Base-by-base conservation (phyloP, 64 coral and sea anemone genomes). In the Hydrozoanthus tunicans region DNA sequence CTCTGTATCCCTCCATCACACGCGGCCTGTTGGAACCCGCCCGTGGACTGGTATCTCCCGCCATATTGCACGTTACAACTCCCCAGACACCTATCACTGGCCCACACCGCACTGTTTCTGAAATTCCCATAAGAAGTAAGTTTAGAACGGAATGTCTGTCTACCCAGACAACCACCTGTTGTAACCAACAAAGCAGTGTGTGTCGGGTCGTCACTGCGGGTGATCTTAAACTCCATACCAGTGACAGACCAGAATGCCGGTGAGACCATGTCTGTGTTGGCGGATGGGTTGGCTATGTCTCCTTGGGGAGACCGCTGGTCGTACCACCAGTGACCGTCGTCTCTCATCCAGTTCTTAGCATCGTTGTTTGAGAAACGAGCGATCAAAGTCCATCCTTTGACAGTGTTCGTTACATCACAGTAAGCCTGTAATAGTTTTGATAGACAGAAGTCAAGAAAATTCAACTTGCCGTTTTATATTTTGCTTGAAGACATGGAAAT, bases 181-280 rank as follows among this genome's bases (percentile, higher is more conserved):
- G 70, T 73, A 25, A 26, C 70, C 70, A 73, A 73, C 70, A 73
- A 25, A 8, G 70, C 70, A 73, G 70, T 73, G 20, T 73, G 70
- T 73, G 17, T 73, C 20, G 70, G 70, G 70, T 73, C 70, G 70
- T 73, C 61, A 63, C 61, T 43, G 32, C 32, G 32, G 32, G 32
- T 43, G 32, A 43, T 43, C 32, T 43, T 43, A 1, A 43, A 43
- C 61, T 63, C 61, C 61, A 13, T 3, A 63, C 61, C 61, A 7
- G 61, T 63, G 1, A 63, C 61, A 7, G 61, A 63, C 32, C 32
- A 43, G 32, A 43, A 43, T 43, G 32, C 32, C 32, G 32, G 32
- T 43, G 32, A 43, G 32, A 63, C 3, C 61, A 63, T 63, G 61
- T 63, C 61, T 63, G 61, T 0, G 70, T 73, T 73, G 70, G 70